phyloP scores from a whole-genome alignment of 2,797 vertebrate genomes.

The Hapalemur alaotrensis region DNA sequence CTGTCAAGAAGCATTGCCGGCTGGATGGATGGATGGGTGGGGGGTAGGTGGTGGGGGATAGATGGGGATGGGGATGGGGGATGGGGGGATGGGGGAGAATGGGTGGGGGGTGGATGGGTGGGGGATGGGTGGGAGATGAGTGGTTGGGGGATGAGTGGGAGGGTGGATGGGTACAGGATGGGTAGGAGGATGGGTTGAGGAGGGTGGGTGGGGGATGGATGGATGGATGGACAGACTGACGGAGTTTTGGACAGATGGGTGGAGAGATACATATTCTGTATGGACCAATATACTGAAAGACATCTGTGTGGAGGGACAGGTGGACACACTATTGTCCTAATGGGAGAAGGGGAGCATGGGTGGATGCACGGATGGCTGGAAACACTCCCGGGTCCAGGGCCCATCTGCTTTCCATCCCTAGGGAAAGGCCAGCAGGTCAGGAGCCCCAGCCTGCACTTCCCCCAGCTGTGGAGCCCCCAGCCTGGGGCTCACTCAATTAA shows the following conservation, averaged over 20 bases:
- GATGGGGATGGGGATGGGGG: too few species aligned
- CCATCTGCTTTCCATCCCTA: not conserved
- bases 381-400: not conserved
- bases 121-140: not conserved
- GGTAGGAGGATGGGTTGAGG: not conserved
- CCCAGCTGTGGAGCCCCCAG: not conserved
- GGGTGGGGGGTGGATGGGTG: not conserved
- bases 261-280: not conserved
- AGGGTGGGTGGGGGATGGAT: too few species aligned
- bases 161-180: not conserved
- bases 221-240: too few species aligned
- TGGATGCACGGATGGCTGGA: not conserved
- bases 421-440: not conserved
- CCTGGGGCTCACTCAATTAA: not conserved
- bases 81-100: not conserved
- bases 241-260: not conserved
- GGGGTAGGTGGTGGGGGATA: fast-evolving
- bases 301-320: not conserved
- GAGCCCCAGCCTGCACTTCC: not conserved
- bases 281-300: not conserved
- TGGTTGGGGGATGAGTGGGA: not conserved
- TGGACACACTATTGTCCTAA: not conserved
- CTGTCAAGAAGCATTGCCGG: not conserved
- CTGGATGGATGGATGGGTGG: fast-evolving
- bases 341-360: not conserved